Evolutionary conservation across 2,113 vertebrate genomes (phyloP), one percentile per base, ranked within the genome.

Genomic region (Scomber scombrus): DNA sequence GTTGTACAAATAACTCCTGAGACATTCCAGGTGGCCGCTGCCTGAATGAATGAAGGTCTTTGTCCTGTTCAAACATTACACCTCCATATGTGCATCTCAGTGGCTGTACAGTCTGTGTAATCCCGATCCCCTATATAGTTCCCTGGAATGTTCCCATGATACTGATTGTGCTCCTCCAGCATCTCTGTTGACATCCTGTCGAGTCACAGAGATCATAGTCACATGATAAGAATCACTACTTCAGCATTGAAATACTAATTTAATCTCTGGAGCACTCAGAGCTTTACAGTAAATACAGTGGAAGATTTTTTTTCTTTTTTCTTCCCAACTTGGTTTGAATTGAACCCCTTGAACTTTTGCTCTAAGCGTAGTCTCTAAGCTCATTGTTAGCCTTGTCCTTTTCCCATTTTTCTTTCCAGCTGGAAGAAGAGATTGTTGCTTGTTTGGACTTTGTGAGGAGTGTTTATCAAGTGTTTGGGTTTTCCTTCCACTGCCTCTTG

Each of bases 391-490:
- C 8, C 63, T 49, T 13, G 11, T 82, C n/a, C 3, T 52, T 55
- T 49, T 62, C 55, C 14, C 2, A 23, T 56, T 11, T 13, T 55
- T 76, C 56, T 58, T 4, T 79, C 34, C 90, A 98, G 97, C 94
- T 98, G 75, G 95, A 97, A 81, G 74, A 78, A 0, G 98, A 99
- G 94, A 97, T 99, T 6, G 86, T 80, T 15, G 86, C 94, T 45
- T 98, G 97, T 89, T 93, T 99, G 86, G 96, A 97, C 62, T 99
- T 98, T 71, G 92, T 98, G 34, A 94, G 88, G 2, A 80, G 91
- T 0, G 96, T 99, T 8, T 99, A 98, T 81, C 60, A 90, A 0
- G 92, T 96, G 11, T 95, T 98, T 76, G 98, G 97, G 5, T 98
- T 99, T 86, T 95, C 96, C 56, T 96, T 97, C 93, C 95, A 83